These are phyloP conservation scores for Melinopterus prodromus DNA, from an alignment of 2,888 invertebrate species.

Conservation along the genomic window DNA sequence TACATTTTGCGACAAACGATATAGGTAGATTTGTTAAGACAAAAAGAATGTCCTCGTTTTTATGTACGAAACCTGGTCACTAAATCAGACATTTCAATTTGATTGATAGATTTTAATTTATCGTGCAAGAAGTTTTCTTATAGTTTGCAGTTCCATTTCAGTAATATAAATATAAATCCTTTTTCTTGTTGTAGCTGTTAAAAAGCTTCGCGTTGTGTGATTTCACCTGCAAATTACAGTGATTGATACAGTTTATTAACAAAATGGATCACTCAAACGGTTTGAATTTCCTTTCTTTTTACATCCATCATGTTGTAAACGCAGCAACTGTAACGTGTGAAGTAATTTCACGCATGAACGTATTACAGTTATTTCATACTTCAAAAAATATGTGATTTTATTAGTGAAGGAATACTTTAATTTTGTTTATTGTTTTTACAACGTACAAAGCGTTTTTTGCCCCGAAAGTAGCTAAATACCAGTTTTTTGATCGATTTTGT, in stretches of 20 bases:
- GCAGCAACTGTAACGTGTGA: neutral
- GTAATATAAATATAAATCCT: too few species aligned
- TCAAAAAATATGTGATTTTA: neutral
- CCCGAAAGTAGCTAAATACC: too few species aligned
- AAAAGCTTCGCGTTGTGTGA: neutral
- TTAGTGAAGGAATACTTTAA: neutral
- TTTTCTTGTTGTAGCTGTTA: neutral
- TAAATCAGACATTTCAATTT: too few species aligned
- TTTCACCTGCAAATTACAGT: neutral
- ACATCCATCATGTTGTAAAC: neutral
- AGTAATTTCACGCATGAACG: neutral
- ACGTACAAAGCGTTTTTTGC: neutral
- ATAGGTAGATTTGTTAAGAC: too few species aligned
- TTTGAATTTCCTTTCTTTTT: neutral
- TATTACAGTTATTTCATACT: neutral
- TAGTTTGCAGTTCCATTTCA: too few species aligned
- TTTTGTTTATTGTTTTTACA: neutral
- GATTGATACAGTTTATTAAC: neutral
- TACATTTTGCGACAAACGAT: too few species aligned
- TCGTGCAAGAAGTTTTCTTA: too few species aligned
- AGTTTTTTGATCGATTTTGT: too few species aligned
- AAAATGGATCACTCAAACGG: neutral
- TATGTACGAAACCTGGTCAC: too few species aligned
- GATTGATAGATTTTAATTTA: too few species aligned
- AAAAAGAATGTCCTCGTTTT: too few species aligned